phyloP scores from a whole-genome alignment of 2,113 vertebrate genomes.

The Theristicus caerulescens region DNA sequence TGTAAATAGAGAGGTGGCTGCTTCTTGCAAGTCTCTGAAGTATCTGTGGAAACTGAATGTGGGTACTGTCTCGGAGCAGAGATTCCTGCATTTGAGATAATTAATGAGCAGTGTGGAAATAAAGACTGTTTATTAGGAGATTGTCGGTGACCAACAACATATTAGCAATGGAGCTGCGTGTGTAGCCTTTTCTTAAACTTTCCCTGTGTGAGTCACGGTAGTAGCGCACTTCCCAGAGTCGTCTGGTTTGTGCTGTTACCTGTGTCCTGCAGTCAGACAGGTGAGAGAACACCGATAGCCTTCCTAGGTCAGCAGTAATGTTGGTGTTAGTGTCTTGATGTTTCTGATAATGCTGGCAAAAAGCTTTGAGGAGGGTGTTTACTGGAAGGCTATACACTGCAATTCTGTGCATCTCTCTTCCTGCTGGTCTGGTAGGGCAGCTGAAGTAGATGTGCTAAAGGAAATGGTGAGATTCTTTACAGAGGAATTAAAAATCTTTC shows the following conservation, averaged over 20 bases:
- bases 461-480: background rate
- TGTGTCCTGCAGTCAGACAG: background rate
- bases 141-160: background rate
- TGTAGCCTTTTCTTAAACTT: background rate
- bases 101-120: background rate
- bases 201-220: background rate
- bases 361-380: background rate
- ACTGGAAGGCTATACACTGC: background rate
- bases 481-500: background rate
- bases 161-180: background rate
- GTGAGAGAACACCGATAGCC: background rate
- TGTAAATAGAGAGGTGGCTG: background rate
- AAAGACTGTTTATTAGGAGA: background rate
- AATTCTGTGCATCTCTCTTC: background rate
- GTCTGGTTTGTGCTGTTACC: background rate
- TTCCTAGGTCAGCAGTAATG: background rate
- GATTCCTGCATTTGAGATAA: background rate
- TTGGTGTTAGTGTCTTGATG: background rate
- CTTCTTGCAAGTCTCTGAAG: background rate
- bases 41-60: background rate
- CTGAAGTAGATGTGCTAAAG: background rate
- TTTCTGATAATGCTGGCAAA: background rate
- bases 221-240: background rate
- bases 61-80: background rate
- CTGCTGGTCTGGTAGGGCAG: background rate